phyloP scores from a whole-genome alignment of 64 coral and sea anemone species.

The Exaiptasia diaphana region DNA sequence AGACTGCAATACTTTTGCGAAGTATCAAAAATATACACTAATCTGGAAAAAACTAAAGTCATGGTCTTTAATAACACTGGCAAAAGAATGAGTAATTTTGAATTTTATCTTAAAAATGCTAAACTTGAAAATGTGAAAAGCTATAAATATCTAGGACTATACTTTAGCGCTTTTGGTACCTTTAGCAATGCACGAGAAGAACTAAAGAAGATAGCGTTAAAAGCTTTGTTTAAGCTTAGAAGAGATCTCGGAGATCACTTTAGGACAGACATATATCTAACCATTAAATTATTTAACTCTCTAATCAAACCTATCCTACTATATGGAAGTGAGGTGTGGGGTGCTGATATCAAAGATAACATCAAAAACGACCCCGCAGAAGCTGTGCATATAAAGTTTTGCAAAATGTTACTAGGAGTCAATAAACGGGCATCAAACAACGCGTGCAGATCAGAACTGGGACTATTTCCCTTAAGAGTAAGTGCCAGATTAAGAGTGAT shows the following conservation, averaged over 20 bases:
- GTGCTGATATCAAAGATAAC: constrained; percentile 20
- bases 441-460: constrained; percentile 34
- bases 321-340: constrained; percentile 16
- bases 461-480: constrained; percentile 9
- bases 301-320: constrained; percentile 45
- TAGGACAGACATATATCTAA: constrained; percentile 1
- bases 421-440: constrained; percentile 2
- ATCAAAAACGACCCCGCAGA: constrained; percentile 19
- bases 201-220: constrained; percentile 36
- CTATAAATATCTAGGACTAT: constrained; percentile 42
- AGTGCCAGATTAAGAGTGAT: constrained; percentile 11
- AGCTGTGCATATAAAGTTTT: constrained; percentile 1
- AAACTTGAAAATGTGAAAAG: neutral
- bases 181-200: constrained; percentile 40
- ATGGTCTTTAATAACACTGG: constrained; percentile 29
- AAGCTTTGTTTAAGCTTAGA: constrained; percentile 46
- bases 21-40: neutral
- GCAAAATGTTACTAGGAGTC: constrained; percentile 41
- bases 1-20: neutral
- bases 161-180: constrained; percentile 26
- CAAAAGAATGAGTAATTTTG: neutral
- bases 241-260: constrained; percentile 33
- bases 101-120: neutral
- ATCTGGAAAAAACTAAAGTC: constrained; percentile 4
- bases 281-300: constrained; percentile 44